phyloP scores from a whole-genome alignment of 2,113 vertebrate species.

The Melospiza georgiana region DNA sequence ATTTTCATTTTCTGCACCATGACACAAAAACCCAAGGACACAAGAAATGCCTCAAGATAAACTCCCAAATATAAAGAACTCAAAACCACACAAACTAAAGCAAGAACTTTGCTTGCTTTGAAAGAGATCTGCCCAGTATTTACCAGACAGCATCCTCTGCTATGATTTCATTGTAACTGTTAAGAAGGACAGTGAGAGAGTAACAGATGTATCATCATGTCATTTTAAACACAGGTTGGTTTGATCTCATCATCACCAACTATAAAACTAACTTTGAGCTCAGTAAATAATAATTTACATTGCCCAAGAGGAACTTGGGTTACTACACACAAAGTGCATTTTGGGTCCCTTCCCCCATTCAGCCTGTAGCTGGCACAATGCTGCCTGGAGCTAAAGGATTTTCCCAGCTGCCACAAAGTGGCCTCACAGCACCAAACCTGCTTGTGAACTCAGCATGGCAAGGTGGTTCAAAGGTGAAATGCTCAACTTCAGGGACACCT shows the following conservation, averaged over 20 bases:
- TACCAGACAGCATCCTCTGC: background rate
- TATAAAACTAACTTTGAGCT: background rate
- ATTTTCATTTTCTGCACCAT: background rate
- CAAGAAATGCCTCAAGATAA: background rate
- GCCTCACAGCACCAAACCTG: background rate
- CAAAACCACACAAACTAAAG: background rate
- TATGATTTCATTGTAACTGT: accelerated
- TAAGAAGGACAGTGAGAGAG: background rate
- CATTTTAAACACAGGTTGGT: background rate
- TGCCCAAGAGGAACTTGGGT: background rate
- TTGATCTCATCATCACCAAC: background rate
- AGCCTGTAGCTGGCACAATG: background rate
- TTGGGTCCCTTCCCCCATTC: accelerated
- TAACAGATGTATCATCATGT: accelerated
- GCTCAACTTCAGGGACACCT: background rate
- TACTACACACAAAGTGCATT: background rate
- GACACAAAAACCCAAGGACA: background rate
- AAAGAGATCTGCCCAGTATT: background rate
- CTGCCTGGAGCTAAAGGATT: background rate
- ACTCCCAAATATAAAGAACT: background rate
- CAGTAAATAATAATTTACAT: background rate
- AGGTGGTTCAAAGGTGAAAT: background rate
- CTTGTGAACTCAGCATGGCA: background rate
- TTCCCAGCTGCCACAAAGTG: background rate
- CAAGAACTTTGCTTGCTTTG: background rate